A percentile compares a stretch with the other conserved stretches of the same genome.
phyloP scores from a whole-genome alignment of 2,888 invertebrate genomes.

The Lithophane semibrunnea region DNA sequence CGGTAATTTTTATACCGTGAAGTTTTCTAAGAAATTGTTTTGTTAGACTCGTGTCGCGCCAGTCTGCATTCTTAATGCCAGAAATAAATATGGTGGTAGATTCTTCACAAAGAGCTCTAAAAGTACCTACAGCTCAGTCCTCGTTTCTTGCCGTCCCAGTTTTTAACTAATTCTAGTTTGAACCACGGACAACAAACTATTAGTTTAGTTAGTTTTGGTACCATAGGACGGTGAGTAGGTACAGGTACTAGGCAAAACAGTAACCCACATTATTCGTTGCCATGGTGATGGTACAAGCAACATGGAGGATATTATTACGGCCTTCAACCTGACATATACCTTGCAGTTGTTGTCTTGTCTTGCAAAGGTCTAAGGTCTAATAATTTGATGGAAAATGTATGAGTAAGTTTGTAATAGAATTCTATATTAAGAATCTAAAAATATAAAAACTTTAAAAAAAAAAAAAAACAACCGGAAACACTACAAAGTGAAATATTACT shows the following conservation, averaged over 20 bases:
- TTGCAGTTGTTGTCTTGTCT: constrained; percentile 9
- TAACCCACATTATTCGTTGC: constrained; percentile 54
- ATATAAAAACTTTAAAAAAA: no score
- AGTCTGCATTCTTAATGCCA: no score
- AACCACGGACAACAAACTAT: neutral
- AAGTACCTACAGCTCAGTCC: neutral
- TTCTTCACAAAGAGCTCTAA: neutral
- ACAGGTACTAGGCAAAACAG: neutral
- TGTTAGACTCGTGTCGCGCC: no score
- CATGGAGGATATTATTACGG: constrained; percentile 34
- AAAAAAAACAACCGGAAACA: no score
- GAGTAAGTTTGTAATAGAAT: neutral
- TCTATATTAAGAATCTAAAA: no score
- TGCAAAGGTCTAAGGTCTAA: neutral
- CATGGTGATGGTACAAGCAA: constrained; percentile 51
- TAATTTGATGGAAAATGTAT: neutral
- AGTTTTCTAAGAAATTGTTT: no score
- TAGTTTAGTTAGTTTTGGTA: constrained; percentile 14
- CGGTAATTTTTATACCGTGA: no score
- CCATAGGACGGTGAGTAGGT: neutral
- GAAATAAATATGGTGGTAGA: no score
- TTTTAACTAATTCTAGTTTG: constrained; percentile 1
- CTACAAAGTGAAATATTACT: no score
- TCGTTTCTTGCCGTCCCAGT: neutral
- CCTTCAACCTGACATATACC: constrained; percentile 19